Percentiles rank a stretch among this genome's conserved stretches.
These are phyloP conservation scores for Clytia hemisphaerica DNA, from an alignment of 30 jellyfish, hydroid and myxozoan species.

Conservation along the genomic window DNA sequence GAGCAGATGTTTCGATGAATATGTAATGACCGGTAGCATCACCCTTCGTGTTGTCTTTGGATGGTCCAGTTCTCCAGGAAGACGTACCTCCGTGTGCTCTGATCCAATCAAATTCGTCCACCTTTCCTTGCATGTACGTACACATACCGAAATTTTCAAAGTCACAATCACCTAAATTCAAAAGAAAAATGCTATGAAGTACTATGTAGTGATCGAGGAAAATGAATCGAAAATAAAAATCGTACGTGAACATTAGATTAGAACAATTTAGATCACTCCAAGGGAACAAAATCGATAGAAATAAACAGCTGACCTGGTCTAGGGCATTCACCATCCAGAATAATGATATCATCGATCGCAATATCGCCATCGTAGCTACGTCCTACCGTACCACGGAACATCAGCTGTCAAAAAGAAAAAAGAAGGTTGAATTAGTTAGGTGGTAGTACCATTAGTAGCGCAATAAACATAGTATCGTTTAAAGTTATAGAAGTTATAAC, in stretches of 20 bases:
- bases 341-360: constrained; percentile 72
- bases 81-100: constrained; percentile 76
- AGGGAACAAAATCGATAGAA: no score
- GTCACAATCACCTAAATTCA: constrained; percentile 73
- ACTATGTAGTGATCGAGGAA: not conserved
- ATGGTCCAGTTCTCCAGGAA: constrained; percentile 91
- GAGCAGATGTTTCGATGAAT: constrained; percentile 79
- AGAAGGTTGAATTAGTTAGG: not conserved
- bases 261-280: no score
- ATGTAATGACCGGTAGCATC: constrained; percentile 65
- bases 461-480: no score
- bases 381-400: constrained; percentile 82
- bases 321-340: constrained; percentile 69
- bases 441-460: not conserved
- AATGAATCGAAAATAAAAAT: not conserved
- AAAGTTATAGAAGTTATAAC: no score
- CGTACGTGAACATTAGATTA: not conserved
- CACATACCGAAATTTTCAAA: constrained; percentile 67
- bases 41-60: constrained; percentile 67
- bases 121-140: constrained; percentile 57
- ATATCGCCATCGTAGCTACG: constrained; percentile 88
- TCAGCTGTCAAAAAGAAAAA: constrained; percentile 36
- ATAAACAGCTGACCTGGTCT: constrained; percentile 70
- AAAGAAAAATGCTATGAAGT: no score
- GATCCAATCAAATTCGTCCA: constrained; percentile 87